These are phyloP conservation scores for Chamaea fasciata DNA, from an alignment of 2,113 vertebrate species.

Conservation along the genomic window DNA sequence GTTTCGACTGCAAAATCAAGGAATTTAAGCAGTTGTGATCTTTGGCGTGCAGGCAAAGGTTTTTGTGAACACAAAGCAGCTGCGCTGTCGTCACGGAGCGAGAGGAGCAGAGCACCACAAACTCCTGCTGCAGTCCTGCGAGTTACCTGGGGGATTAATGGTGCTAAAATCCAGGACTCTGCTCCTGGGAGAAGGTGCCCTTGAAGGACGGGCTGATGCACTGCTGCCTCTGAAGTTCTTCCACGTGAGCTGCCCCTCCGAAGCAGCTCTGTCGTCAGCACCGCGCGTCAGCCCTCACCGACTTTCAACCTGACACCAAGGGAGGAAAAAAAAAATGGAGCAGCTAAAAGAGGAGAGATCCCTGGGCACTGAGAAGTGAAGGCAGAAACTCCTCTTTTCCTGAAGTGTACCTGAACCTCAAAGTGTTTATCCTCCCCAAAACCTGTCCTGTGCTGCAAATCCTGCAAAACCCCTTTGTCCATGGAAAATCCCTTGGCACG, in stretches of 20 bases:
- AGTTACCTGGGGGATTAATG: not conserved
- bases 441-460: not conserved
- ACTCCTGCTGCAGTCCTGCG: not conserved
- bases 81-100: accelerated
- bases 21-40: not conserved
- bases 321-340: not conserved
- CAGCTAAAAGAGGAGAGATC: not conserved
- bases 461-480: not conserved
- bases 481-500: not conserved
- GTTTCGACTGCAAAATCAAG: not conserved
- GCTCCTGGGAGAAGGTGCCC: slow-evolving; percentile 25
- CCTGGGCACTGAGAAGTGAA: not conserved
- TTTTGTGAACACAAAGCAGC: not conserved
- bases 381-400: not conserved
- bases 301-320: not conserved
- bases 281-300: not conserved
- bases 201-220: slow-evolving; percentile 4
- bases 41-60: accelerated
- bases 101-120: not conserved
- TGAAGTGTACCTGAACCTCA: not conserved
- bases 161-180: not conserved
- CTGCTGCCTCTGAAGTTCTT: not conserved
- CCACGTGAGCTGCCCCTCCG: not conserved
- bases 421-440: not conserved
- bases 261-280: not conserved